A percentile compares a stretch with the other conserved stretches of the same genome.
Evolutionary conservation across 2,113 vertebrate genomes (phyloP).

Genomic region (Amazona guildingii): DNA sequence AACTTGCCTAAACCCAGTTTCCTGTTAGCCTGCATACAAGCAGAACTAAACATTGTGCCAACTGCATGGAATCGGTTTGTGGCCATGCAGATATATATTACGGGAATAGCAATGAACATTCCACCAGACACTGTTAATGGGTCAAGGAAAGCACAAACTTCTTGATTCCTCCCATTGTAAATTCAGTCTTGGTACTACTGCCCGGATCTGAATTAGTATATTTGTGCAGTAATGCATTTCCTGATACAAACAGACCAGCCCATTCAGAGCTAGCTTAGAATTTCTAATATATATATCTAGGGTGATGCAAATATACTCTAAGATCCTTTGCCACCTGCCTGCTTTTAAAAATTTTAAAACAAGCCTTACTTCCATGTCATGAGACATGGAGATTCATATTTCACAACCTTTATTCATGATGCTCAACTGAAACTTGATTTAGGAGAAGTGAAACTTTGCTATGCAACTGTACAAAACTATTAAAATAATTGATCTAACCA

Average conservation of each 20-base stretch:
- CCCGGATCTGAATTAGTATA: not conserved
- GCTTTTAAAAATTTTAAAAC: not conserved
- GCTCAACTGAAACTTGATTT: not conserved
- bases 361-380: not conserved
- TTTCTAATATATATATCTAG: not conserved
- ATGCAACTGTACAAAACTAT: not conserved
- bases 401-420: not conserved
- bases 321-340: not conserved
- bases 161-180: not conserved
- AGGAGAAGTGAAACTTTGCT: not conserved
- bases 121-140: not conserved
- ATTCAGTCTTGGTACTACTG: not conserved
- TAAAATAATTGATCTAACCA: constrained; percentile 14
- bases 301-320: not conserved
- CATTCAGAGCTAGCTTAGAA: not conserved
- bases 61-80: not conserved
- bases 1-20: not conserved
- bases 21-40: not conserved
- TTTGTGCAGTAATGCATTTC: not conserved
- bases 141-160: not conserved
- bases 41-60: not conserved
- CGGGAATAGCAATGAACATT: fast-evolving
- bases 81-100: not conserved
- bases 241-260: not conserved
- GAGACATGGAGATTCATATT: not conserved